phyloP scores from a whole-genome alignment of 2,797 vertebrate genomes.

The Mastacembelus armatus region DNA sequence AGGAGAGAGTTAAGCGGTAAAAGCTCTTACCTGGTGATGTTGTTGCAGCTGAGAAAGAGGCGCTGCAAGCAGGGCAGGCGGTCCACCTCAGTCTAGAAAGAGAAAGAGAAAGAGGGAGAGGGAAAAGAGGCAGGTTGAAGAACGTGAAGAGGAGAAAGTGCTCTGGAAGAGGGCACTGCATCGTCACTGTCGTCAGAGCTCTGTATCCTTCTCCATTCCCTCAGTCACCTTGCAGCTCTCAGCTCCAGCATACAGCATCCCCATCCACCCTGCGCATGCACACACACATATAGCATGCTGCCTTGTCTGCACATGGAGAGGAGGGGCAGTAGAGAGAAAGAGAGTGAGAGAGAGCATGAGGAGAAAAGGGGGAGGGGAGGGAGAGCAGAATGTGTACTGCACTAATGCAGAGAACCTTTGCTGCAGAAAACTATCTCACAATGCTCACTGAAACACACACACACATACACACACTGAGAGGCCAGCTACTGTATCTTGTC shows the following conservation, averaged over 20 bases:
- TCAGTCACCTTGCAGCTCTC: constrained; percentile 87
- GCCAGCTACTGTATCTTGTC: constrained; percentile 17
- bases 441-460: constrained; percentile 48
- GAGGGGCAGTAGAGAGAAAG: constrained; percentile 80
- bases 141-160: constrained; percentile 63
- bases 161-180: constrained; percentile 65
- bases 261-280: constrained; percentile 79
- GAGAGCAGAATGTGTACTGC: constrained; percentile 61
- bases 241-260: constrained; percentile 82
- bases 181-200: constrained; percentile 71
- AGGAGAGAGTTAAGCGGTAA: constrained; percentile 72
- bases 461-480: constrained; percentile 23
- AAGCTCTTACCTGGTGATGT: constrained; percentile 93
- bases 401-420: constrained; percentile 80
- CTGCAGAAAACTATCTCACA: constrained; percentile 73
- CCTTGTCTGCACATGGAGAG: constrained; percentile 83
- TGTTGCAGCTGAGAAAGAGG: constrained; percentile 98
- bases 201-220: constrained; percentile 76
- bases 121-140: constrained; percentile 57
- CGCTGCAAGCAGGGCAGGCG: constrained; percentile 92
- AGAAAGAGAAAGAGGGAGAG: constrained; percentile 62
- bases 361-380: constrained; percentile 63
- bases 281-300: constrained; percentile 68
- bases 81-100: constrained; percentile 93
- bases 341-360: constrained; percentile 51